Conservation (phyloP, 1,140 invertebrate genomes). For the Drosophila dunni region DNA sequence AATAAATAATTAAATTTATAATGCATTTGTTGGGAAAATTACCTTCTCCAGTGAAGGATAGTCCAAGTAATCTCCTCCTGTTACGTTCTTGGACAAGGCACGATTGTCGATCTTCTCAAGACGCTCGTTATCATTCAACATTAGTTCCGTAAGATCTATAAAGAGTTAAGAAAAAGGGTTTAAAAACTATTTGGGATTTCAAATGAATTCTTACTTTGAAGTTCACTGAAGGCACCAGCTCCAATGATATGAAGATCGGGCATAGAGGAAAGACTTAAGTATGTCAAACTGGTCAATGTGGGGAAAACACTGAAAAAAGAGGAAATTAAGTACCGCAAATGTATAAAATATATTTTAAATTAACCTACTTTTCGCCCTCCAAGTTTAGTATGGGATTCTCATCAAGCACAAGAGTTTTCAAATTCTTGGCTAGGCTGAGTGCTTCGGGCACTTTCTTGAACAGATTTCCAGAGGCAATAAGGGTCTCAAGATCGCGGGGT, state of each 20-base stretch:
- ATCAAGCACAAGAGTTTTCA: slow-evolving; percentile 88
- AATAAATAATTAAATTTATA: background rate
- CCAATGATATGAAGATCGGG: slow-evolving; percentile 86
- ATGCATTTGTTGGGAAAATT: slow-evolving; percentile 2
- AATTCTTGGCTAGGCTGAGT: slow-evolving; percentile 86
- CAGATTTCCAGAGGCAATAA: slow-evolving; percentile 89
- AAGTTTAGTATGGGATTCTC: slow-evolving; percentile 88
- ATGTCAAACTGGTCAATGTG: slow-evolving; percentile 86
- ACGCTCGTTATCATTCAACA: slow-evolving; percentile 86
- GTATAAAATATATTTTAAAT: background rate
- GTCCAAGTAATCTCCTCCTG: slow-evolving; percentile 55
- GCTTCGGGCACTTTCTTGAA: slow-evolving; percentile 87
- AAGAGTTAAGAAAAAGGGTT: background rate
- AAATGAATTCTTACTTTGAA: slow-evolving; percentile 62
- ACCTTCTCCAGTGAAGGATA: slow-evolving; percentile 74
- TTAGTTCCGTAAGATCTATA: slow-evolving; percentile 66
- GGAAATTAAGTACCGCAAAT: slow-evolving; percentile 16
- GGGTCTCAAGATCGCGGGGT: slow-evolving; percentile 87
- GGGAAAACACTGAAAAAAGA: slow-evolving; percentile 87
- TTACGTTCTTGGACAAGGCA: slow-evolving; percentile 84
- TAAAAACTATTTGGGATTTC: too few species aligned
- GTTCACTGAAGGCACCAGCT: slow-evolving; percentile 74
- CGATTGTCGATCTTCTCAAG: slow-evolving; percentile 86
- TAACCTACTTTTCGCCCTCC: slow-evolving; percentile 80
- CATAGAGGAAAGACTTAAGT: slow-evolving; percentile 89